phyloP scores from a whole-genome alignment of 2,888 invertebrate genomes.

The Lypha dubia region DNA sequence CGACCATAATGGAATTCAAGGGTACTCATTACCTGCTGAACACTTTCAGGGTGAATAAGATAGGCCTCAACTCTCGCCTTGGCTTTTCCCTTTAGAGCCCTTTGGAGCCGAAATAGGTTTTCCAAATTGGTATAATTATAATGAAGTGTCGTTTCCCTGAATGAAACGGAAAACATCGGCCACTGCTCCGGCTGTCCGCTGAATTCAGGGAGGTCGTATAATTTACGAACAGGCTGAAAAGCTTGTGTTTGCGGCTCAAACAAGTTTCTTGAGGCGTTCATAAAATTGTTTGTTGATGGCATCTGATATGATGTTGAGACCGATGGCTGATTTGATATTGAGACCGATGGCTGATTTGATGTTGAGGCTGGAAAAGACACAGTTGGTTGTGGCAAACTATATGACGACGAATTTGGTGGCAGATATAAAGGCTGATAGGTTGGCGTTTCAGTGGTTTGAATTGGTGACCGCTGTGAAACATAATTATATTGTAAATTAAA shows the following conservation, averaged over 20 bases:
- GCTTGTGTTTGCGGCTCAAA: not conserved
- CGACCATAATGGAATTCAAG: no score
- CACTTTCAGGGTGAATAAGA: slow-evolving; percentile 12
- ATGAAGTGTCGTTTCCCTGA: slow-evolving; percentile 35
- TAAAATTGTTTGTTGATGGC: not conserved
- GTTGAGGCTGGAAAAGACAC: slow-evolving; percentile 1
- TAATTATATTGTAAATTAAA: not conserved
- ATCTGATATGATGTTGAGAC: not conserved
- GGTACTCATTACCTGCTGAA: slow-evolving; percentile 1
- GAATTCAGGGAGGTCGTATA: slow-evolving; percentile 58
- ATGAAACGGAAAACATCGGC: slow-evolving; percentile 64
- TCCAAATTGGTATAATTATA: slow-evolving; percentile 60
- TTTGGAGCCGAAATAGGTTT: slow-evolving; percentile 49
- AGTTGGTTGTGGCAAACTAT: not conserved
- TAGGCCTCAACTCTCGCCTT: slow-evolving; percentile 45
- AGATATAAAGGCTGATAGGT: not conserved
- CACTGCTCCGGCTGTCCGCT: slow-evolving; percentile 66
- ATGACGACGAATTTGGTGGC: no score
- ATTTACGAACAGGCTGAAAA: slow-evolving; percentile 35
- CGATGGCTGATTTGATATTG: no score
- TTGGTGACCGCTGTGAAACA: not conserved
- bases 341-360: not conserved
- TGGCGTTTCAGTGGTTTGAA: not conserved
- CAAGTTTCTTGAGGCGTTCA: slow-evolving; percentile 1
- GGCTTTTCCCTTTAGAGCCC: slow-evolving; percentile 45